Evolutionary conservation across 2,888 invertebrate genomes (phyloP).

Genomic region (Empis stercorea): DNA sequence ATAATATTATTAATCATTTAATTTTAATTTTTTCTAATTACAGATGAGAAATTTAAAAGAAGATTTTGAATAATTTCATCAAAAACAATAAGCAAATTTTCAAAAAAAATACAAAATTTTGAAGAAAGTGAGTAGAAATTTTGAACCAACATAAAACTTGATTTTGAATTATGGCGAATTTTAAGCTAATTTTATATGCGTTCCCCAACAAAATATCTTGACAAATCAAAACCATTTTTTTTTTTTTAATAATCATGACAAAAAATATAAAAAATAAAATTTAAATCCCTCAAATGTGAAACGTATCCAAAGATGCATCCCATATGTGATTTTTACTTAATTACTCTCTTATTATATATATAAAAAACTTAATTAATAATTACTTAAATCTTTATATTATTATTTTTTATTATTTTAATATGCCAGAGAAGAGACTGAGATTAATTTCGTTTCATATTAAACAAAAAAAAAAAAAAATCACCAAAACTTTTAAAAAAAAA

Average conservation of each 20-base stretch:
- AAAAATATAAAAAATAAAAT: too few species aligned
- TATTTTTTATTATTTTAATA: neutral
- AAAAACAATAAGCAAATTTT: slow-evolving; percentile 1
- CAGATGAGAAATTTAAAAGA: slow-evolving; percentile 28
- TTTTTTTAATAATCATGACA: too few species aligned
- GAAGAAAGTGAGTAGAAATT: slow-evolving; percentile 3
- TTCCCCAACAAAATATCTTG: too few species aligned
- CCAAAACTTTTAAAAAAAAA: slow-evolving; percentile 10
- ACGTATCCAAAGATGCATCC: slow-evolving; percentile 35
- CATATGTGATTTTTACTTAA: neutral
- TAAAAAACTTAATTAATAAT: neutral
- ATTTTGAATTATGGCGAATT: too few species aligned
- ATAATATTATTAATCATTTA: neutral
- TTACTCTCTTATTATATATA: neutral
- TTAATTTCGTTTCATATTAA: slow-evolving; percentile 27
- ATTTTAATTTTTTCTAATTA: slow-evolving; percentile 4
- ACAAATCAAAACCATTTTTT: too few species aligned
- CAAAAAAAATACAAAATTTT: too few species aligned
- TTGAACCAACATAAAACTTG: neutral
- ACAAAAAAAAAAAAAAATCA: slow-evolving; percentile 5
- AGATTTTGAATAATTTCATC: slow-evolving; percentile 19
- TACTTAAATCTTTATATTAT: neutral
- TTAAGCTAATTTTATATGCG: too few species aligned
- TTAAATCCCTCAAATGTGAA: slow-evolving; percentile 20
- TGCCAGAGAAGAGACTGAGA: slow-evolving; percentile 32